These are phyloP conservation scores for Cheirogaleus medius DNA, from an alignment of 2,113 vertebrate species.

Conservation along the genomic window DNA sequence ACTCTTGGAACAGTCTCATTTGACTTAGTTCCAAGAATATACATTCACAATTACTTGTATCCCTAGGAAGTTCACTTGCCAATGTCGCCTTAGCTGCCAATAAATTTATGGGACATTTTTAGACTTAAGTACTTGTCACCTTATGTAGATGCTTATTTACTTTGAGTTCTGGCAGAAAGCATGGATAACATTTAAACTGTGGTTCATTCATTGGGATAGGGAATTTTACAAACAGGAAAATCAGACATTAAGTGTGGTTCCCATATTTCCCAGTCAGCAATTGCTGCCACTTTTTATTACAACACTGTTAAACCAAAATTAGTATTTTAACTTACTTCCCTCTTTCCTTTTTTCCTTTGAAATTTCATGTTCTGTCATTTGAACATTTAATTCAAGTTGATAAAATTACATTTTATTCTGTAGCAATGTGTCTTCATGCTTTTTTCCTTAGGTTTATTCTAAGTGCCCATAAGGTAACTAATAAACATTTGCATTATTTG, in stretches of 20 bases:
- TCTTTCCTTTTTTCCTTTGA: not conserved
- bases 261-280: not conserved
- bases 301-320: not conserved
- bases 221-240: not conserved
- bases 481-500: not conserved
- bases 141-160: not conserved
- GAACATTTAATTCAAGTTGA: not conserved
- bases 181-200: not conserved
- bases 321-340: not conserved
- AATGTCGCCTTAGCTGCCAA: not conserved
- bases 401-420: not conserved
- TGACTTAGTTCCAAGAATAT: not conserved
- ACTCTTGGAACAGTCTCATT: not conserved
- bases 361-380: not conserved
- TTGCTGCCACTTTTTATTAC: not conserved
- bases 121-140: not conserved
- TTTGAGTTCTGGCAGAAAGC: not conserved
- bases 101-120: not conserved
- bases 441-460: not conserved
- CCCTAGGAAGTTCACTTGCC: slow-evolving; percentile 33
- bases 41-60: not conserved
- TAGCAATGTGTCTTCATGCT: not conserved
- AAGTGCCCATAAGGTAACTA: not conserved
- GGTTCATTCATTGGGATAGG: not conserved
- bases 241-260: fast-evolving